Evolutionary conservation across 2,797 vertebrate genomes (phyloP), one percentile per base, ranked within the genome.

Genomic region (Nothura maculosa): DNA sequence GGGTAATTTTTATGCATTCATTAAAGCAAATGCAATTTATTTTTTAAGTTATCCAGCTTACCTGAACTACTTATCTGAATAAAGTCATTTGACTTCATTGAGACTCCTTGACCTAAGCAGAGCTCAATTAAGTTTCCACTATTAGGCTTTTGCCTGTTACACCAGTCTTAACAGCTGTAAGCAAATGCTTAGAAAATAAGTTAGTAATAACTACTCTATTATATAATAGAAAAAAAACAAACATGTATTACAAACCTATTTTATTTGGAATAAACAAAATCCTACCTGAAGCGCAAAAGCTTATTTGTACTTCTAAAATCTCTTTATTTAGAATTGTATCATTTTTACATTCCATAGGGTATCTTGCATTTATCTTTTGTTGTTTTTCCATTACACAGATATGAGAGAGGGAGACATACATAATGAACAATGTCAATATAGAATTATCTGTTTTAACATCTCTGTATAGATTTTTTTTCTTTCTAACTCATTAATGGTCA

Each of bases 341-440:
- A 0, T 42, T 21, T 47, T 75, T 72, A 10, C 2, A 20, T 70
- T 61, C 30, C 8, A 17, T 36, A n/a, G 1, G 0, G 6, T 64
- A 10, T 72, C 6, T 50, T 76, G 7, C 4, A 32, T 89, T 76
- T 67, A 7, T 73, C 20, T 86, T 54, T 57, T 62, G 8, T 34
- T 69, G 12, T 62, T 84, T 9, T 42, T 19, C n/a, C 72, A 22
- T 42, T 5, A 28, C 24, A 4, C 17, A 14, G 6, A 40, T 2
- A 6, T 40, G 55, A 7, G 15, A 25, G 6, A 32, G 2, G 14
- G 5, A 78, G 54, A 32, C 25, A 12, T 80, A 9, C 12, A 2
- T 34, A 40, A 18, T n/a, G 6, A 5, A 73, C 5, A 40, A 70
- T 4, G 20, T 55, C 2, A 6, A 3, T 12, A 81, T 21, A 50